Base-by-base conservation (phyloP, 2,113 vertebrate species). In the Oreochromis niloticus region DNA sequence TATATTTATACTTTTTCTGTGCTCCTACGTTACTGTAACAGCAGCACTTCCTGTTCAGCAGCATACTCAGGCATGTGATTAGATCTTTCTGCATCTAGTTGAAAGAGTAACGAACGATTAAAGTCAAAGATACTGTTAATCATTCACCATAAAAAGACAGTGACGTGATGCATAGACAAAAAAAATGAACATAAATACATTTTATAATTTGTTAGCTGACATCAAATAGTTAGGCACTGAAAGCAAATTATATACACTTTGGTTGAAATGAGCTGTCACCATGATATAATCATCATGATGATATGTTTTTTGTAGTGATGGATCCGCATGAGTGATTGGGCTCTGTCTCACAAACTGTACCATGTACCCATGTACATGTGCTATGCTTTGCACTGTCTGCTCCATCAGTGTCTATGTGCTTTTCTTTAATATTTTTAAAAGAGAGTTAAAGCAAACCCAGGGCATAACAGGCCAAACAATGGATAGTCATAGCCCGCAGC, bases 401-500 rank as follows among this genome's bases (percentile, higher is more conserved):
- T 81, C 9, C 66, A 48, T 52, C 85, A 27, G 78, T 36, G 79
- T 56, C 55, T 19, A 13, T 79, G 32, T 6, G 19, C 50, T 83
- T 50, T 2, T 56, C 61, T 88, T 87, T 81, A 84, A 68, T 87
- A 16, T 36, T 68, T 39, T 84, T 81, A 81, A 79, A 11, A 71
- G 82, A 87, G 61, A 48, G 50, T 81, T 48, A 89, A 87, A 85
- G 86, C 34, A 75, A 85, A 89, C 68, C 24, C 55, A 55, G 68
- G 82, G 54, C 63, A 63, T 19, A 84, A 87, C 9, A 48, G 57
- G 54, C 32, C 2, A 46, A 89, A 93, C 90, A 94, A 89, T 89
- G 57, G 56, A 13, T 10, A 13, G 82, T 14, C 80, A 16, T 68
- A 54, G 89, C 95, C 94, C 81, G 84, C 85, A 93, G 94, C 91